A percentile compares a stretch with the other conserved stretches of the same genome.
These are phyloP conservation scores for Xenentodon cancila DNA, from an alignment of 2,797 vertebrate genomes.

Conservation along the genomic window DNA sequence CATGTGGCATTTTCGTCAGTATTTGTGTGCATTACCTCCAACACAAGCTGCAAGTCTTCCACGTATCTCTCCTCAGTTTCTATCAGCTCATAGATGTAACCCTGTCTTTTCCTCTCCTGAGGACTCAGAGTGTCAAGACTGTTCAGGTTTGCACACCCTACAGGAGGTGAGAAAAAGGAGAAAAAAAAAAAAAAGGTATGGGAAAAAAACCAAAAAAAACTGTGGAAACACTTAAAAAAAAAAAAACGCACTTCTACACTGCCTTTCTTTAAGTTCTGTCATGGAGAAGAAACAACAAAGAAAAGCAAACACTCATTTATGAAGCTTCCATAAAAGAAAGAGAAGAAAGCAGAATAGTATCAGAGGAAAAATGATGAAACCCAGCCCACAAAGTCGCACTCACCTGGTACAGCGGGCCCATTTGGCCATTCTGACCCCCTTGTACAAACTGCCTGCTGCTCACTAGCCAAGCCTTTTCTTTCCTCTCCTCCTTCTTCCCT, in stretches of 20 bases:
- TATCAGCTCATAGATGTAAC: conserved; percentile 95
- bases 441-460: conserved; percentile 25
- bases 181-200: not conserved
- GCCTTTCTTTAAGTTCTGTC: conserved; percentile 40
- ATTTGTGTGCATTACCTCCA: conserved; percentile 84
- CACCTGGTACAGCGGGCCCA: conserved; percentile 51
- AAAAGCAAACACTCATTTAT: not conserved
- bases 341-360: not conserved
- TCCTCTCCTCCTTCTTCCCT: conserved; percentile 17
- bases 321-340: not conserved
- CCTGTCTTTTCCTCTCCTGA: conserved; percentile 93
- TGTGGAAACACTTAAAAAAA: conserved; percentile 2
- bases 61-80: conserved; percentile 93
- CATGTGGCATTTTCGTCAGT: not conserved
- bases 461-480: conserved; percentile 12
- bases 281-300: not conserved
- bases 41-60: conserved; percentile 90
- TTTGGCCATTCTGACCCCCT: conserved; percentile 22
- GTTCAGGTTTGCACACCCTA: conserved; percentile 93
- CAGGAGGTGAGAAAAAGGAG: conserved; percentile 16
- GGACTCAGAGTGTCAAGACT: conserved; percentile 91
- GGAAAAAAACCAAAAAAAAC: not conserved
- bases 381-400: conserved; percentile 24
- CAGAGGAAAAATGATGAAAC: not conserved
- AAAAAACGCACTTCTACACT: conserved; percentile 16